Percentiles rank a stretch among this genome's conserved stretches.
Evolutionary conservation across 2,113 vertebrate genomes (phyloP).

Genomic region (Piaya cayana): DNA sequence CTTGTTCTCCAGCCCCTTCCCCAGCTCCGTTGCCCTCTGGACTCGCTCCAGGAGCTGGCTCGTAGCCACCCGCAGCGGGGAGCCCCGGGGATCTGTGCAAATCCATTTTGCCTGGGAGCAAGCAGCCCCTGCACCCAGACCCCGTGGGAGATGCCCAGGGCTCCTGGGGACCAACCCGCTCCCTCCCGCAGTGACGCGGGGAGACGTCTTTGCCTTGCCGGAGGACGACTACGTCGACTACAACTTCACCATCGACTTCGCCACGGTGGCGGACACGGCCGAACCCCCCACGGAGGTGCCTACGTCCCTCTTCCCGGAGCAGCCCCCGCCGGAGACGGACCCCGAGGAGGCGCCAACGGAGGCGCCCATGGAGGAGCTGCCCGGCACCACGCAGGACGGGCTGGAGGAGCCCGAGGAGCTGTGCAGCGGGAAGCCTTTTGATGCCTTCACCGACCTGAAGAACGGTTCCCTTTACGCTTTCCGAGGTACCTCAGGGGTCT

Average conservation of each 20-base stretch:
- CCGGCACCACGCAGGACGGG: accelerated
- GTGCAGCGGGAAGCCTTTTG: constrained; percentile 86
- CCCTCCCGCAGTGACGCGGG: constrained; percentile 79
- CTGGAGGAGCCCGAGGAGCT: not conserved
- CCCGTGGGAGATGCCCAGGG: not conserved
- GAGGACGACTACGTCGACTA: constrained; percentile 83
- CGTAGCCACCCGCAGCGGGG: accelerated
- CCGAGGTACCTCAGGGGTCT: constrained; percentile 80
- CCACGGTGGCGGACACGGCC: accelerated
- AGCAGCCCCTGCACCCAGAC: not conserved
- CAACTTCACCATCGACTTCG: not conserved
- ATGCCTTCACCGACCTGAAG: constrained; percentile 91
- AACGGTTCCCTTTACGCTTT: constrained; percentile 93
- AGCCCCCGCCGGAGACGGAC: accelerated
- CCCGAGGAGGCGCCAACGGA: accelerated
- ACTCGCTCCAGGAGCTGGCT: not conserved
- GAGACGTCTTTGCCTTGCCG: constrained; percentile 86
- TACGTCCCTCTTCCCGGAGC: accelerated
- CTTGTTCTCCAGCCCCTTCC: too few relatives aligned
- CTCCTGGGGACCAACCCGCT: not conserved
- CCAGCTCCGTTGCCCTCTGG: too few relatives aligned
- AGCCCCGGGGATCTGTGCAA: accelerated
- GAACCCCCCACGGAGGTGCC: not conserved
- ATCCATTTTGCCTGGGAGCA: not conserved
- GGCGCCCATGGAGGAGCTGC: not conserved